Evolutionary conservation across 2,888 invertebrate genomes (phyloP).

Genomic region (Branchipolynoe longqiensis): DNA sequence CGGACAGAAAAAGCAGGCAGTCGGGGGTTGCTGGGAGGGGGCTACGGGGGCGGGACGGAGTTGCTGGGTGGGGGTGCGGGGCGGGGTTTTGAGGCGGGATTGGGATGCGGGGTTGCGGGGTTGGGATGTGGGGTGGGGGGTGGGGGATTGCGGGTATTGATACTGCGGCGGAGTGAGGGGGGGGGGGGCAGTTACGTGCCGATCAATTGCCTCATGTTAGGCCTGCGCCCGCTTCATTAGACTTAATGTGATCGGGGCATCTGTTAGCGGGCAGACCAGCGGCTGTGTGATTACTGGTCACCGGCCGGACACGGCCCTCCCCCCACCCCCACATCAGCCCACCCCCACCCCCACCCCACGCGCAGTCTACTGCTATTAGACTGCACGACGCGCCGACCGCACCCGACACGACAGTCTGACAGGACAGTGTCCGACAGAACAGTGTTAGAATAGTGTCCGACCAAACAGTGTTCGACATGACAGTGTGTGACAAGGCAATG

Average conservation of each 20-base stretch:
- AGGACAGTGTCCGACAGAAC: too few species aligned
- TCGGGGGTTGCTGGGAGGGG: too few species aligned
- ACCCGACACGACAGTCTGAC: too few species aligned
- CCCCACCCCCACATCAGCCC: too few species aligned
- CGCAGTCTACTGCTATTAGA: too few species aligned
- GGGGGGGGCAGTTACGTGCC: conserved; percentile 35
- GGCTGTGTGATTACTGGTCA: conserved; percentile 47
- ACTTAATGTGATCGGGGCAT: conserved; percentile 59
- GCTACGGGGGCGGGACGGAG: neutral
- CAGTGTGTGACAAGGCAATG: too few species aligned
- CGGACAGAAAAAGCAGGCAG: too few species aligned
- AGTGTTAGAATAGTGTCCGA: too few species aligned
- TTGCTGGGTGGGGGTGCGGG: neutral
- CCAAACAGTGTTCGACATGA: too few species aligned
- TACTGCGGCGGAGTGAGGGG: conserved; percentile 16
- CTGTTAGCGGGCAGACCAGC: conserved; percentile 23
- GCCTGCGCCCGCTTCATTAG: conserved; percentile 54
- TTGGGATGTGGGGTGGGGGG: conserved; percentile 23
- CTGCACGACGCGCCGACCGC: too few species aligned
- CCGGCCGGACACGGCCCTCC: neutral
- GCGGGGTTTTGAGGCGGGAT: conserved; percentile 52
- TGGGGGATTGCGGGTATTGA: conserved; percentile 52
- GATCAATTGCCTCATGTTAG: conserved; percentile 45
- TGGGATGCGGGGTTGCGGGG: too few species aligned
- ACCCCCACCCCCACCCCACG: too few species aligned